Evolutionary conservation across 2,888 invertebrate species (phyloP), one percentile per base, ranked within the genome.

Genomic region (Cheilosia soror): DNA sequence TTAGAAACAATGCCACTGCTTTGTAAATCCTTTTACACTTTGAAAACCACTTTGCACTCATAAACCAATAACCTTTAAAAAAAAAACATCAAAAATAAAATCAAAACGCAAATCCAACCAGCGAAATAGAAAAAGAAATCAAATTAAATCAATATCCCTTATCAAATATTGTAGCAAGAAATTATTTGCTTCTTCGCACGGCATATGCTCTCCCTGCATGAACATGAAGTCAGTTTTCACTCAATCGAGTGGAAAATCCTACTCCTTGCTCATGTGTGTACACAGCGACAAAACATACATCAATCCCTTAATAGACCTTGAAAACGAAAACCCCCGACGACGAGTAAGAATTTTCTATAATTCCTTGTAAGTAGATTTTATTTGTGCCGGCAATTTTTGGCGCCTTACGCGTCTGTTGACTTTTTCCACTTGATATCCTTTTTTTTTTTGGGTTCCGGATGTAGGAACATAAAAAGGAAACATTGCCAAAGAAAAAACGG

Each of bases 131-230:
- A 66, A 31, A 58, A 9, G 31, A 58, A 66, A 58, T 58, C 57
- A 78, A 82, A 82, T 82, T 71, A 82, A 82, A 82, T 82, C 82
- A 82, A 82, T 72, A 82, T 82, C 82, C 82, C 66, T 82, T 63
- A 51, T 60, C 82, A 82, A 82, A 82, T 78, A 82, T 78, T 71
- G 63, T 55, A 51, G 72, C 66, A 82, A 71, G 33, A 77, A 82
- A 71, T 72, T 82, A 78, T 71, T 77, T 82, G 66, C 57, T 72
- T 47, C 58, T 37, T 42, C 65, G 29, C 65, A 60, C 55, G 53
- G 31, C 71, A 65, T 60, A 58, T 66, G 58, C 42, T 49, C 27
- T 37, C 37, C 4, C 9, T 3, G 37, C 11, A 37, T 37, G 55
- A 65, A 65, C 11, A 37, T 37, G 55, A 65, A 65, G 65, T 75